These are phyloP conservation scores for Theretra japonica DNA, from an alignment of 2,888 invertebrate species.

Conservation along the genomic window DNA sequence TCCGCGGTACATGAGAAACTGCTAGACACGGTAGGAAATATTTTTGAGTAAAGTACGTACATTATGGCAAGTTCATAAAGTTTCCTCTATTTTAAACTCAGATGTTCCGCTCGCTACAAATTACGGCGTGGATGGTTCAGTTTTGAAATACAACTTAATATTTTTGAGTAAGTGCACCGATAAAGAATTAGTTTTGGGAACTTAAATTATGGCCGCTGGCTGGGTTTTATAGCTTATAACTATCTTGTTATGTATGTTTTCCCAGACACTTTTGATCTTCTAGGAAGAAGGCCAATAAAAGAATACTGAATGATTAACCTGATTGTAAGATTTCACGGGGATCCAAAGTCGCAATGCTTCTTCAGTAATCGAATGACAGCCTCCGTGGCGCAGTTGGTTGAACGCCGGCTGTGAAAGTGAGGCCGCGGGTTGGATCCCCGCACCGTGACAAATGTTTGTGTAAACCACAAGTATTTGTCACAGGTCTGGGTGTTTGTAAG, in stretches of 20 bases:
- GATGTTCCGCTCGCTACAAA: conserved; percentile 38
- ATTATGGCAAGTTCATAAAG: conserved; percentile 24
- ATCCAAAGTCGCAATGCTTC: no score
- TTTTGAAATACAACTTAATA: conserved; percentile 22
- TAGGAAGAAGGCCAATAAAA: no score
- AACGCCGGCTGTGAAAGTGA: no score
- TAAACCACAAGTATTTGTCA: no score
- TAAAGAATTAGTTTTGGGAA: conserved; percentile 17
- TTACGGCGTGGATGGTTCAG: conserved; percentile 31
- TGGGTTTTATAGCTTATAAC: not conserved
- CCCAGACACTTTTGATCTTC: no score
- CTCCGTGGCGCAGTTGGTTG: no score
- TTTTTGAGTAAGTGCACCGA: conserved; percentile 7
- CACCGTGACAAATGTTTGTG: no score
- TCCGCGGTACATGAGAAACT: not conserved
- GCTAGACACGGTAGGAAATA: not conserved
- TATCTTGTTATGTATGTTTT: not conserved
- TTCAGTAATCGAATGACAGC: no score
- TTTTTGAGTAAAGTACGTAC: not conserved
- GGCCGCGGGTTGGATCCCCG: no score
- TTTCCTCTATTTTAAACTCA: conserved; percentile 22
- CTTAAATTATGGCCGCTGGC: not conserved
- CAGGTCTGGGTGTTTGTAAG: no score
- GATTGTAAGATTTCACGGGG: no score
- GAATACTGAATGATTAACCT: no score